These are phyloP conservation scores for Meghimatium bilineatum DNA, from an alignment of 2,888 invertebrate genomes.

Conservation along the genomic window DNA sequence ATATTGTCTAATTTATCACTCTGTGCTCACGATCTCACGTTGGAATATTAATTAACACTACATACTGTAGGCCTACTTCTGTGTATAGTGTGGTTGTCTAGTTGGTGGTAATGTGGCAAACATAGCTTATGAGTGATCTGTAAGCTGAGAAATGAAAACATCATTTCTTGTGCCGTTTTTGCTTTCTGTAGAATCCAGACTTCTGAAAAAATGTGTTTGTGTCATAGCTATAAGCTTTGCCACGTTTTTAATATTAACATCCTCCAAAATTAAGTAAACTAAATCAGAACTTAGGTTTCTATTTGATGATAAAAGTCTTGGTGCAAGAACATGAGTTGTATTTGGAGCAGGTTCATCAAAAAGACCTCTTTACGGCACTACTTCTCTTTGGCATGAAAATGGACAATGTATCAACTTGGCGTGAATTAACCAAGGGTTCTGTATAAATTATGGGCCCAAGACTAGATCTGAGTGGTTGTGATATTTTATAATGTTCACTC, in stretches of 20 bases:
- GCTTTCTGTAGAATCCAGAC: not conserved
- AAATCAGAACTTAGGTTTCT: not conserved
- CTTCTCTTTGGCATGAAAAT: not conserved
- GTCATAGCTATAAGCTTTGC: not conserved
- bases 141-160: not conserved
- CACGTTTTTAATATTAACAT: not conserved
- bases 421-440: no score
- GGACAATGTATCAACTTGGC: not conserved
- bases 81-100: not conserved
- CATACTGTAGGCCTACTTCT: no score
- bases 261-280: not conserved
- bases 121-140: not conserved
- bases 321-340: not conserved
- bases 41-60: no score
- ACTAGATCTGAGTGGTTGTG: not conserved
- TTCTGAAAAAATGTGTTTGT: not conserved
- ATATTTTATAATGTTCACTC: not conserved
- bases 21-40: no score
- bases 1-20: no score
- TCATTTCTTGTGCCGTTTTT: not conserved
- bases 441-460: not conserved
- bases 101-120: not conserved
- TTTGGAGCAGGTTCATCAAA: not conserved
- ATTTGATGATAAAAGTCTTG: conserved; percentile 16
- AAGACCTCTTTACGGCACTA: not conserved